Evolutionary conservation across 2,888 invertebrate genomes (phyloP).

Genomic region (Lacanobia oleracea): DNA sequence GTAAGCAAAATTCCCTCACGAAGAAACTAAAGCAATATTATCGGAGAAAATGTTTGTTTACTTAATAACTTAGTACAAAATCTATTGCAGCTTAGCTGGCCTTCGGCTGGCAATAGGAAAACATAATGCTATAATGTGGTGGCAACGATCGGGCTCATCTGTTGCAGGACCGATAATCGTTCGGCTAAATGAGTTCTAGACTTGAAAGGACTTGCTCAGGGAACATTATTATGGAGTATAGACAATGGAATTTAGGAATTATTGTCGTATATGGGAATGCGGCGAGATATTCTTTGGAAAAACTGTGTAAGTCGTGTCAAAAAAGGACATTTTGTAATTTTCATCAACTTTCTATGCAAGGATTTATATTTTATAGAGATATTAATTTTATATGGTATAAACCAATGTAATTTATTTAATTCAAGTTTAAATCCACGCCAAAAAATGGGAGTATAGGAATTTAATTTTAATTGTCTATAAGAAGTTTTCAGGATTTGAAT

Average conservation of each 20-base stretch:
- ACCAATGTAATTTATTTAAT: not conserved
- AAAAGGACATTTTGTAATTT: not conserved
- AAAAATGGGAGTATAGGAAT: not conserved
- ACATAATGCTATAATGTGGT: conserved; percentile 60
- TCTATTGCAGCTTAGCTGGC: conserved; percentile 46
- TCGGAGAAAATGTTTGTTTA: conserved; percentile 48
- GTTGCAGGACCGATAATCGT: conserved; percentile 67
- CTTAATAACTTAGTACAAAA: conserved; percentile 54
- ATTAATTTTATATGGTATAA: not conserved
- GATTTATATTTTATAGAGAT: not conserved
- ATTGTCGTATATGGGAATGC: conserved; percentile 6
- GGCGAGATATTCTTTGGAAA: not conserved
- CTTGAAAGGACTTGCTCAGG: conserved; percentile 61
- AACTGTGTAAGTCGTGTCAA: not conserved
- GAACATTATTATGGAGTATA: conserved; percentile 39
- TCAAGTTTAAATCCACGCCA: not conserved
- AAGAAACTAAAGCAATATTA: conserved; percentile 21
- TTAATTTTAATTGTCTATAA: not conserved
- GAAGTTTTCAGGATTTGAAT: too few relatives aligned
- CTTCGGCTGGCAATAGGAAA: conserved; percentile 50
- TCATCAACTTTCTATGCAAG: not conserved
- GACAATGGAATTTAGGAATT: conserved; percentile 36
- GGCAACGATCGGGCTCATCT: conserved; percentile 63
- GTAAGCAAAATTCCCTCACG: conserved; percentile 13
- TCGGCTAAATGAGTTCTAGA: conserved; percentile 63